Evolutionary conservation across 2,888 invertebrate genomes (phyloP), one percentile per base, ranked within the genome.

Genomic region (Pedicia rivosa): DNA sequence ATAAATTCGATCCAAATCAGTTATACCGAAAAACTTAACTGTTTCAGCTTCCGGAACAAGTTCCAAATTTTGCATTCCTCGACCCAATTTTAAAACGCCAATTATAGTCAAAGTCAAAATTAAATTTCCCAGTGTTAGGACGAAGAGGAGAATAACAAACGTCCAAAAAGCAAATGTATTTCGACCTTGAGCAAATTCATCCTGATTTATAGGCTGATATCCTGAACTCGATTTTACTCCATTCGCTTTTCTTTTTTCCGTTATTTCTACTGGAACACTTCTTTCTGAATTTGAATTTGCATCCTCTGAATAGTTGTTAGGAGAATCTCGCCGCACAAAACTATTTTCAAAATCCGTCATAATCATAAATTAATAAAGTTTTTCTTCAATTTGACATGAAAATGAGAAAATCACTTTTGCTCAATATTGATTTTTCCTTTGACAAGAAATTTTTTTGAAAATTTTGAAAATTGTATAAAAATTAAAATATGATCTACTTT

Each of bases 11-110:
- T 82, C 83, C 44, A 88, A 62, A 52, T 84, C 80, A 0, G 80
- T 71, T 29, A 70, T 64, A 0, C 87, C 87, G 42, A 74, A 78
- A 53, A 88, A 78, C 53, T 86, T 87, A 1, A 86, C 64, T 0
- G 80, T 66, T 42, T 74, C 71, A 41, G 76, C 72, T 36, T 79
- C 77, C 1, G 77, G 72, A 40, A 86, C 70, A 32, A 87, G 67
- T 57, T 90, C 88, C 59, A 90, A 68, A 45, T 82, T 81, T 51
- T 87, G 81, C 72, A 88, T 78, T 6, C 86, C 86, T 53, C 74
- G 74, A 0, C 84, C 84, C 40, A 90, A 66, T 40, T 80, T 66
- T 29, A 90, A 56, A 0, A 88, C 86, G 6, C 79, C 78, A 39
- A 87, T 68, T 36, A 90, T 81, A 0, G 80, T 78, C 27, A 86